Percentiles rank a stretch among this genome's conserved stretches.
These are phyloP conservation scores for Parasteatoda lunata DNA, from an alignment of 2,888 invertebrate genomes.

Conservation along the genomic window DNA sequence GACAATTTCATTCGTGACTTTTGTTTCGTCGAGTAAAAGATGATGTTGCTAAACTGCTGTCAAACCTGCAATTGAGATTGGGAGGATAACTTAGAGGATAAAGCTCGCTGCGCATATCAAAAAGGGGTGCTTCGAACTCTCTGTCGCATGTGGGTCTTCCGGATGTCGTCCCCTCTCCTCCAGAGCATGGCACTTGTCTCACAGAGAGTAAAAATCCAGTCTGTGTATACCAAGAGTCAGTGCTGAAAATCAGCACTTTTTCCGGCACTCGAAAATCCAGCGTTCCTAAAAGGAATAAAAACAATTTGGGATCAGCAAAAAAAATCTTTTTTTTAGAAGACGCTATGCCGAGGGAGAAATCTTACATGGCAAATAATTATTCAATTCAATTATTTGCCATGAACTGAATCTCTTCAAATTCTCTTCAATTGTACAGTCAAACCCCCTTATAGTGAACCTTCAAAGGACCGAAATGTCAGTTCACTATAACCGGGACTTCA, in stretches of 20 bases:
- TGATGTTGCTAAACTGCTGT: background rate
- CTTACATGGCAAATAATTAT: too few species aligned
- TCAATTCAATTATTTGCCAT: too few species aligned
- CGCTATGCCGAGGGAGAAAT: too few species aligned
- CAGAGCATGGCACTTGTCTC: constrained; percentile 69
- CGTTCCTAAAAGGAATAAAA: constrained; percentile 16
- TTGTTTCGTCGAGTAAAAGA: background rate
- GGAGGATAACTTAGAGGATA: constrained; percentile 68
- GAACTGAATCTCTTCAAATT: too few species aligned
- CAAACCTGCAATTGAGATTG: constrained; percentile 49
- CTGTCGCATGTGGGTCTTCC: constrained; percentile 54
- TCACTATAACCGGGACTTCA: too few species aligned
- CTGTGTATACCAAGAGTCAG: constrained; percentile 66
- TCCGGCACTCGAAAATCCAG: constrained; percentile 67
- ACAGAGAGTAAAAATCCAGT: constrained; percentile 70
- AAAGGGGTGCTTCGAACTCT: constrained; percentile 58
- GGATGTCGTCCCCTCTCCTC: constrained; percentile 1
- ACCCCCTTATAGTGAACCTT: too few species aligned
- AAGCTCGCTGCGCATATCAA: constrained; percentile 69
- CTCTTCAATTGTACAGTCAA: too few species aligned
- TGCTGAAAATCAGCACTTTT: constrained; percentile 69
- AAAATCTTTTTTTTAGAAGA: too few species aligned
- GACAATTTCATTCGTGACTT: background rate
- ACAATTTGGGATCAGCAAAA: too few species aligned
- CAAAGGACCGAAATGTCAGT: too few species aligned